Base-by-base conservation (phyloP, 2,113 vertebrate species). In the Phrynocephalus versicolor region DNA sequence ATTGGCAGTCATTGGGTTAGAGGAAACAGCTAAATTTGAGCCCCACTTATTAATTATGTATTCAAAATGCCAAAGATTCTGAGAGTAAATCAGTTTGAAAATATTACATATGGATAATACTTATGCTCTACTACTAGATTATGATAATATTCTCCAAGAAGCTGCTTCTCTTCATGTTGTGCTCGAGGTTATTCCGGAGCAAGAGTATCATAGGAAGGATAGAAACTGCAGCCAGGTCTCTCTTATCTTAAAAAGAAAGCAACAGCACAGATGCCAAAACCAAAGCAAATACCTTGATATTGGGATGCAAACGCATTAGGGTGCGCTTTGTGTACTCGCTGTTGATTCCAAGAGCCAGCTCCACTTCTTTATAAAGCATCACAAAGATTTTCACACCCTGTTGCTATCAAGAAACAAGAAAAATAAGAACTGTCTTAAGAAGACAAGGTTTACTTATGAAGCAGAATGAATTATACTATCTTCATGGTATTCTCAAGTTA, bases 291-390 rank as follows among this genome's bases (percentile, higher is more conserved):
- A 98, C 99, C 98, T 99, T 99, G 88, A 99, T 97, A 93, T 99
- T 99, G 77, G 98, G 97, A 92, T 99, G 98, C 0, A 99, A 96
- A 30, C 65, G 95, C 91, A 95, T 90, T 57, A 99, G 94, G 0
- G 98, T 99, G 82, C 96, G 90, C 95, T 99, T 99, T 97, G 97
- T 99, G 85, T 99, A 99, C 45, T 96, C 98, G 0, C 98, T 99
- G 92, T 99, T 99, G 95, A 99, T 99, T 9, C 98, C 99, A 6
- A 99, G 96, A 23, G 99, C 98, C 10, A 99, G 93, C 92, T 99
- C 99, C 89, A 99, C 98, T 88, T 99, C 99, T 89, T 99, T 99
- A 92, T 99, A 99, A 39, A 99, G 95, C 96, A 99, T 98, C 76
- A 99, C 95, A 85, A 98, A 99, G 86, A 99, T 95, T 58, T 93